Conservation (phyloP, 2,113 vertebrate genomes). For the Zosterops hypoxanthus region DNA sequence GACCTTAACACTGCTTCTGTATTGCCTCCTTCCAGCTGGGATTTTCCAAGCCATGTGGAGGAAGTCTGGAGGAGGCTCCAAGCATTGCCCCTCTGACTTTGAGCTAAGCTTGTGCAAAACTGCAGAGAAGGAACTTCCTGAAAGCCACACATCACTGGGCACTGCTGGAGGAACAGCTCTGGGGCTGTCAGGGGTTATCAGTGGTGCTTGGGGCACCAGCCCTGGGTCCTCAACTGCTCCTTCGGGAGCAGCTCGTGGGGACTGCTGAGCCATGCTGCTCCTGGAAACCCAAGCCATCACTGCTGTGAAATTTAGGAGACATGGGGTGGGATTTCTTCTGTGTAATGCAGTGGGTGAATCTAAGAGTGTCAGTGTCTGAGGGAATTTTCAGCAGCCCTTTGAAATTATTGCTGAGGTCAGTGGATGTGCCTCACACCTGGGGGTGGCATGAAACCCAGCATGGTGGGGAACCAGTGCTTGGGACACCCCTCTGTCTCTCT, state of each 20-base stretch:
- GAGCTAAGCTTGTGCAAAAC: neutral
- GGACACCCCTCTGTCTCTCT: neutral
- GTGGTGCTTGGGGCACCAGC: neutral
- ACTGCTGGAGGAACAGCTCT: neutral
- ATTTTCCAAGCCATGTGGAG: neutral
- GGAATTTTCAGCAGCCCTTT: neutral
- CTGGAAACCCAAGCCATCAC: neutral
- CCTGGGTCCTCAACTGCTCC: neutral
- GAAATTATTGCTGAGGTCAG: neutral
- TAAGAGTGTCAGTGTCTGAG: fast-evolving
- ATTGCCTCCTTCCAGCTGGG: neutral
- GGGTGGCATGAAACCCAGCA: neutral
- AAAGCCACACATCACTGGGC: neutral
- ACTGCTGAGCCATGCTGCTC: neutral
- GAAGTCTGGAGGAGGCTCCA: neutral
- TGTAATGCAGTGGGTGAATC: neutral
- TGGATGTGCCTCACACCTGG: neutral
- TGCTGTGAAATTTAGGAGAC: neutral
- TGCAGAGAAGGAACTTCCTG: neutral
- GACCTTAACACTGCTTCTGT: neutral
- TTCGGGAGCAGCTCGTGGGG: neutral
- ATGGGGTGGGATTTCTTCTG: neutral
- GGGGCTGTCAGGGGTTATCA: neutral
- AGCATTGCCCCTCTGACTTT: neutral
- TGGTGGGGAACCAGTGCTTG: neutral